Evolutionary conservation across 2,888 invertebrate genomes (phyloP).

Genomic region (Gisinianus flammeolus): DNA sequence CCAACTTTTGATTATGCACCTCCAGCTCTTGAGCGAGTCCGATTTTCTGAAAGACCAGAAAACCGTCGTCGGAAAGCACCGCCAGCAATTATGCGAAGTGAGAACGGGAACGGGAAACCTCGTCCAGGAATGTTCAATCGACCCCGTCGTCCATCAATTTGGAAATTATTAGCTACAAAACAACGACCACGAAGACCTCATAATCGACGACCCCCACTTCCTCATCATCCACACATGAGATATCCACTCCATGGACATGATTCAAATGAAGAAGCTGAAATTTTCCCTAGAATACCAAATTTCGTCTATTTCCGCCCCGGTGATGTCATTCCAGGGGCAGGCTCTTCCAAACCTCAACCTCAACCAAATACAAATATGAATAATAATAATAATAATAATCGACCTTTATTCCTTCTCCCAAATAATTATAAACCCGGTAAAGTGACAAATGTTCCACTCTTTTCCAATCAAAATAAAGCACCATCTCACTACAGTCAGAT

Average conservation of each 20-base stretch:
- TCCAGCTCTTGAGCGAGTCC: constrained; percentile 53
- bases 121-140: constrained; percentile 29
- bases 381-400: not conserved
- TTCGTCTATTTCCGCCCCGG: constrained; percentile 56
- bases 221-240: constrained; percentile 38
- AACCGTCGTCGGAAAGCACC: constrained; percentile 32
- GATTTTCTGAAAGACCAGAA: constrained; percentile 37
- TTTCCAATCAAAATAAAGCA: constrained; percentile 47
- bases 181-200: constrained; percentile 43
- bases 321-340: constrained; percentile 45
- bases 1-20: constrained; percentile 58
- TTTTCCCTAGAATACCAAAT: constrained; percentile 52
- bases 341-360: not conserved
- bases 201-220: constrained; percentile 24
- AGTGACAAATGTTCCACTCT: constrained; percentile 44
- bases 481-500: constrained; percentile 53
- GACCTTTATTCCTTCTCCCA: not conserved
- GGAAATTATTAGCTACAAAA: constrained; percentile 55
- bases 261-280: constrained; percentile 50
- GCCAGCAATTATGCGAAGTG: not conserved
- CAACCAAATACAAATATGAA: not conserved
- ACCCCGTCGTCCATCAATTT: constrained; percentile 44
- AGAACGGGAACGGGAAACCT: not conserved
- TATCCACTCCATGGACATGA: constrained; percentile 35
- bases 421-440: constrained; percentile 43